phyloP scores from a whole-genome alignment of 2,888 invertebrate genomes.

The Plagodis dolabraria region DNA sequence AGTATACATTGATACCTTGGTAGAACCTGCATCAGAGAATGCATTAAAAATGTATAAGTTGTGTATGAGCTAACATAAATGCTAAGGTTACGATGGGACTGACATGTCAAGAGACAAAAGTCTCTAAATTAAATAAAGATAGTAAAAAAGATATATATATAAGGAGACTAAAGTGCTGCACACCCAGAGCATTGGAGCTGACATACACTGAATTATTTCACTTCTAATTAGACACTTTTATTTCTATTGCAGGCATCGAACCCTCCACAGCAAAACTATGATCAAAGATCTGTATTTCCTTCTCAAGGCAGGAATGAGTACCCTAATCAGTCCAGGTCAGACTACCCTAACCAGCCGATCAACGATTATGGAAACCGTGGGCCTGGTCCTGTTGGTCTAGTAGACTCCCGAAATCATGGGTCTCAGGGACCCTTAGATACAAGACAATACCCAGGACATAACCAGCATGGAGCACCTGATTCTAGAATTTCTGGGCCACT shows the following conservation, averaged over 20 bases:
- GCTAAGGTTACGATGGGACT: no score
- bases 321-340: slow-evolving; percentile 39
- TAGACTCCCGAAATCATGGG: slow-evolving; percentile 1
- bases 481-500: slow-evolving; percentile 1
- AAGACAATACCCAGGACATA: slow-evolving; percentile 3
- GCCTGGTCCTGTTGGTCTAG: neutral
- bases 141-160: no score
- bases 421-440: neutral
- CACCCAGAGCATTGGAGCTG: no score
- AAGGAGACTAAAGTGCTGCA: no score
- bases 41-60: no score
- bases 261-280: slow-evolving; percentile 40
- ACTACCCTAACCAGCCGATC: slow-evolving; percentile 29
- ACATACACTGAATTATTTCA: no score
- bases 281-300: slow-evolving; percentile 45
- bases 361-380: slow-evolving; percentile 14
- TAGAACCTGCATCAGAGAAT: no score
- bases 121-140: no score
- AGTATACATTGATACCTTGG: no score
- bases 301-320: slow-evolving; percentile 47
- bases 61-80: no score
- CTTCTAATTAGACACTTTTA: no score
- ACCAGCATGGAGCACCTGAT: neutral
- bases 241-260: slow-evolving; percentile 36
- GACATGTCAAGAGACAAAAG: no score